Evolutionary conservation across 2,797 vertebrate genomes (phyloP).

Genomic region (Parotocinclus haroldoi): DNA sequence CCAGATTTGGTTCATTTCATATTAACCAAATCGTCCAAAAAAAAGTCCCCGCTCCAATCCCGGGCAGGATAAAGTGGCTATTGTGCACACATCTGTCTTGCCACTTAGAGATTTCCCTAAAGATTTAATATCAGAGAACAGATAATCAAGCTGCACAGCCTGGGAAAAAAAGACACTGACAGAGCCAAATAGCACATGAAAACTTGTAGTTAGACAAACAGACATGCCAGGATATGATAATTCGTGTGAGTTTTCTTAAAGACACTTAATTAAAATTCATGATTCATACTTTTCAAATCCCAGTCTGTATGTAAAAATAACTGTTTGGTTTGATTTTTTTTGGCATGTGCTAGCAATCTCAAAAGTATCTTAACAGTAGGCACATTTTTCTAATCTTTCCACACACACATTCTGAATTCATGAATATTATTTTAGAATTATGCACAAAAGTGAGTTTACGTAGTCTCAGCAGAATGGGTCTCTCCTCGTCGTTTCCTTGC

Average conservation of each 20-base stretch:
- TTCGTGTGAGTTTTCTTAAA: too few species aligned
- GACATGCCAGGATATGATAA: background rate
- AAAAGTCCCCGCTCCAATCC: constrained; percentile 21
- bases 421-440: constrained; percentile 1
- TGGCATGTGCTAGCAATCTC: too few species aligned
- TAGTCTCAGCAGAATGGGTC: constrained; percentile 3
- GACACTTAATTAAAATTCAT: too few species aligned
- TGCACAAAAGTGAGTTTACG: constrained; percentile 1
- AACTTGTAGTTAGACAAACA: background rate
- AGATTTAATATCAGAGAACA: constrained; percentile 19
- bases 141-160: constrained; percentile 11
- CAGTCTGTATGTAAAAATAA: too few species aligned
- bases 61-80: constrained; percentile 36
- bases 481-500: too few species aligned
- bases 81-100: constrained; percentile 47
- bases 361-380: too few species aligned
- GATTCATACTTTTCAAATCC: too few species aligned
- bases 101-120: constrained; percentile 29
- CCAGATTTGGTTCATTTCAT: constrained; percentile 38
- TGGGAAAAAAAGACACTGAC: constrained; percentile 14
- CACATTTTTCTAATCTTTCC: background rate
- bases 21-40: constrained; percentile 20
- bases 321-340: too few species aligned
- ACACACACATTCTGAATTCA: background rate
- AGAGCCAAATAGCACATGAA: constrained; percentile 18